A percentile compares a stretch with the other conserved stretches of the same genome.
Evolutionary conservation across 2,888 invertebrate species (phyloP).

Genomic region (Leistus spinibarbis): DNA sequence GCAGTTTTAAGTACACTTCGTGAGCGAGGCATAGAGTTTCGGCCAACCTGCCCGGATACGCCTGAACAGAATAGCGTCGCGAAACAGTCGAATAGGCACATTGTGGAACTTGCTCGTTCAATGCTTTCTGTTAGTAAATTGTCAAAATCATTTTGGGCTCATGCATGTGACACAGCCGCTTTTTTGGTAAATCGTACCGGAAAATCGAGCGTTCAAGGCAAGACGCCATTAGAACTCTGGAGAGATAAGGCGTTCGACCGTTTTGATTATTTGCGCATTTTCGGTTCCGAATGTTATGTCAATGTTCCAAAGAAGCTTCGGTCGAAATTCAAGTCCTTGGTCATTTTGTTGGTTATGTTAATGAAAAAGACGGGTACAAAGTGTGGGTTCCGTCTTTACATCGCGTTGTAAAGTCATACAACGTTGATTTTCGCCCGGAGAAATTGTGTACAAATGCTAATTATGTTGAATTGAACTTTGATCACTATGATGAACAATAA

Average conservation of each 20-base stretch:
- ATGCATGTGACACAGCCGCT: constrained; percentile 19
- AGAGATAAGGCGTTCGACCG: constrained; percentile 26
- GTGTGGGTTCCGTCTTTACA: constrained; percentile 31
- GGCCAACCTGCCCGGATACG: constrained; percentile 17
- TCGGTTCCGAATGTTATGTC: constrained; percentile 6
- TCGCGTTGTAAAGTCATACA: constrained; percentile 23
- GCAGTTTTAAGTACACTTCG: constrained; percentile 16
- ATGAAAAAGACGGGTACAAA: constrained; percentile 40
- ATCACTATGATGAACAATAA: constrained; percentile 19
- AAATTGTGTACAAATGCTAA: too few species aligned
- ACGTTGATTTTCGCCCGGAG: constrained; percentile 38
- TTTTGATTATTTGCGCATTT: constrained; percentile 25
- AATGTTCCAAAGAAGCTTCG: constrained; percentile 40
- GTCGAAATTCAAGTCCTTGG: constrained; percentile 48
- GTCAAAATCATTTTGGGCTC: constrained; percentile 36
- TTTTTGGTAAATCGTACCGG: constrained; percentile 41
- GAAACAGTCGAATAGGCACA: constrained; percentile 26
- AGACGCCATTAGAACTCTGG: constrained; percentile 39
- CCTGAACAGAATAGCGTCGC: constrained; percentile 18
- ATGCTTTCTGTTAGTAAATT: constrained; percentile 37
- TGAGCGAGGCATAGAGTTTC: constrained; percentile 37
- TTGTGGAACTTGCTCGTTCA: constrained; percentile 28
- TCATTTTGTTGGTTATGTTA: constrained; percentile 48
- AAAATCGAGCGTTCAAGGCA: constrained; percentile 30
- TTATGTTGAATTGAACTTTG: too few species aligned